Conservation (phyloP, 1,140 invertebrate genomes). For the Zaprionus kolodkinae region DNA sequence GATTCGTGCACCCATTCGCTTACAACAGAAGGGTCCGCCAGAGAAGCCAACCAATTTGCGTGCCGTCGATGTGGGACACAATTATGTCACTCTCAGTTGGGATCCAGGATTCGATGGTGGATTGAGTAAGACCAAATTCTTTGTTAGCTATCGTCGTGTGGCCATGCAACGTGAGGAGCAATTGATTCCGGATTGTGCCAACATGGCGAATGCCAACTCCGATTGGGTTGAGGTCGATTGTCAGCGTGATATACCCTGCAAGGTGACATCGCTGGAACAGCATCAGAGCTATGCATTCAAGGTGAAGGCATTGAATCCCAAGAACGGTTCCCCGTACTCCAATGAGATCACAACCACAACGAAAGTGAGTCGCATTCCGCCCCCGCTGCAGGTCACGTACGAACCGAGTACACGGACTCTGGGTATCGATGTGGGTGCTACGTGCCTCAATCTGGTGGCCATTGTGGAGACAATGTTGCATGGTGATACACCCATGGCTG, state of each 20-base stretch:
- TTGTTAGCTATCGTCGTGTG: slow-evolving; percentile 90
- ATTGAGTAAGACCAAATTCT: slow-evolving; percentile 92
- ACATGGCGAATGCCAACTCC: slow-evolving; percentile 86
- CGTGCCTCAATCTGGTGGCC: slow-evolving; percentile 90
- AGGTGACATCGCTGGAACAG: slow-evolving; percentile 92
- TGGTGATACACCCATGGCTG: slow-evolving; percentile 85
- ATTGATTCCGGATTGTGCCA: slow-evolving; percentile 87
- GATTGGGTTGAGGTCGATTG: slow-evolving; percentile 94
- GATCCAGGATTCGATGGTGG: slow-evolving; percentile 96
- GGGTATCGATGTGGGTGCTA: slow-evolving; percentile 90
- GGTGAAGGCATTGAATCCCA: slow-evolving; percentile 94
- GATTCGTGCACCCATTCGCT: slow-evolving; percentile 90
- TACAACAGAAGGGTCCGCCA: slow-evolving; percentile 93
- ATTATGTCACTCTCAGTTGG: slow-evolving; percentile 92
- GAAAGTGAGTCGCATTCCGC: slow-evolving; percentile 92
- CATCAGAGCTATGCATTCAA: slow-evolving; percentile 93
- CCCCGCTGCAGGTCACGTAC: slow-evolving; percentile 91
- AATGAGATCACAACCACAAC: slow-evolving; percentile 91
- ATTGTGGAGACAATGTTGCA: slow-evolving; percentile 89
- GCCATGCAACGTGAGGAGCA: slow-evolving; percentile 86
- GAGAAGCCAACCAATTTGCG: slow-evolving; percentile 91
- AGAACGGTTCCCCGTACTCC: slow-evolving; percentile 93
- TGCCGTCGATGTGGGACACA: slow-evolving; percentile 89
- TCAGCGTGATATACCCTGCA: slow-evolving; percentile 93
- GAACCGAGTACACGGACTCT: slow-evolving; percentile 90